phyloP scores from a whole-genome alignment of 2,113 vertebrate species.

The Laticauda colubrina region DNA sequence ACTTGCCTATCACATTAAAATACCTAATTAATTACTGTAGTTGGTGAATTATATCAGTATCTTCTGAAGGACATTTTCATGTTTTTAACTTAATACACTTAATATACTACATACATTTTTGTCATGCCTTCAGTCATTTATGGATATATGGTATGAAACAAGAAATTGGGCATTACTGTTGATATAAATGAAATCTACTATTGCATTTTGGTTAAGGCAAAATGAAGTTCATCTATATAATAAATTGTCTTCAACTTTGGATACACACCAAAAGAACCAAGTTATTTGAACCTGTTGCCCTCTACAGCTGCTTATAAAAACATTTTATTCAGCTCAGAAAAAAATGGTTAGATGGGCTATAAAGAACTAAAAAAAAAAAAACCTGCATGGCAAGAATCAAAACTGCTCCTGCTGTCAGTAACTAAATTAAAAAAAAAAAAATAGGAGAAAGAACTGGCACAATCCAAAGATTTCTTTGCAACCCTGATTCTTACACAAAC shows the following conservation, averaged over 20 bases:
- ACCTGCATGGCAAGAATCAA: neutral
- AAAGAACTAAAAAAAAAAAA: neutral
- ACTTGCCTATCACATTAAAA: constrained; percentile 4
- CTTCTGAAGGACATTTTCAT: neutral
- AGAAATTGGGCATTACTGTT: neutral
- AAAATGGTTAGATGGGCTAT: neutral
- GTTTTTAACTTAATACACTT: neutral
- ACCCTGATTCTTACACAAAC: too few relatives aligned
- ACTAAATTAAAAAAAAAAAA: neutral
- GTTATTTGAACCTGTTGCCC: constrained; percentile 4
- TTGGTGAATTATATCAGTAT: neutral
- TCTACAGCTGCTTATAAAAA: constrained; percentile 20
- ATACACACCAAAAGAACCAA: neutral
- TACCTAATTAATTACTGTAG: neutral
- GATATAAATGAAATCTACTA: neutral
- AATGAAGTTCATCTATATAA: neutral
- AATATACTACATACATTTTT: neutral
- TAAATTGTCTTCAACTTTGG: neutral
- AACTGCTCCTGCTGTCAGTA: neutral
- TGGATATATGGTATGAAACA: neutral
- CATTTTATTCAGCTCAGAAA: neutral
- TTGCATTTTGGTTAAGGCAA: neutral
- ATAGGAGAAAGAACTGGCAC: neutral
- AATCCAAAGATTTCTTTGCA: neutral
- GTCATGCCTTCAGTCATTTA: neutral